Evolutionary conservation across 2,113 vertebrate species (phyloP).

Genomic region (Galemys pyrenaicus): DNA sequence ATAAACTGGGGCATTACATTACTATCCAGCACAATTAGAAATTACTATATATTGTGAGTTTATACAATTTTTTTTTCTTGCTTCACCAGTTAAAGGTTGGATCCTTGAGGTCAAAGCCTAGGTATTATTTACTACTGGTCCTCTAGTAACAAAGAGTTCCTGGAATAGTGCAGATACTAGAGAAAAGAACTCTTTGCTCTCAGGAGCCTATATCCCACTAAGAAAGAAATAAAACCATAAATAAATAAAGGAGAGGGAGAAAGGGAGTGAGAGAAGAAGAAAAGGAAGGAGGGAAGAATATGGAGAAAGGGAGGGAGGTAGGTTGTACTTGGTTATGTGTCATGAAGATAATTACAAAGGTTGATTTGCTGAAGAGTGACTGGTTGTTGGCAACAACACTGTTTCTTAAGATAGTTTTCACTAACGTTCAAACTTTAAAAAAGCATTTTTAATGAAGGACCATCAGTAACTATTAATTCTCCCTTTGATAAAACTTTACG

Average conservation of each 20-base stretch:
- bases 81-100: neutral
- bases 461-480: neutral
- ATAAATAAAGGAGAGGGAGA: too few relatives aligned
- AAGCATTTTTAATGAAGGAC: neutral
- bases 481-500: neutral
- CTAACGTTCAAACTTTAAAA: neutral
- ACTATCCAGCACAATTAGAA: neutral
- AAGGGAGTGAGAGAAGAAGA: too few relatives aligned
- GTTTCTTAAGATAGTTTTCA: neutral
- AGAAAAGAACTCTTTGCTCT: neutral
- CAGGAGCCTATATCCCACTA: neutral
- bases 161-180: neutral
- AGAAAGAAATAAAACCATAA: neutral
- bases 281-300: neutral
- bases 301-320: neutral
- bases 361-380: neutral
- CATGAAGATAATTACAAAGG: neutral
- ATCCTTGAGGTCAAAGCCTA: neutral
- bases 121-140: neutral
- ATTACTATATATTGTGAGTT: neutral
- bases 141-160: neutral
- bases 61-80: neutral
- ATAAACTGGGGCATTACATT: neutral
- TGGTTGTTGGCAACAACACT: neutral
- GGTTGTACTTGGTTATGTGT: neutral